Conservation (phyloP, 1,140 invertebrate genomes). For the Pachypsylla venusta region DNA sequence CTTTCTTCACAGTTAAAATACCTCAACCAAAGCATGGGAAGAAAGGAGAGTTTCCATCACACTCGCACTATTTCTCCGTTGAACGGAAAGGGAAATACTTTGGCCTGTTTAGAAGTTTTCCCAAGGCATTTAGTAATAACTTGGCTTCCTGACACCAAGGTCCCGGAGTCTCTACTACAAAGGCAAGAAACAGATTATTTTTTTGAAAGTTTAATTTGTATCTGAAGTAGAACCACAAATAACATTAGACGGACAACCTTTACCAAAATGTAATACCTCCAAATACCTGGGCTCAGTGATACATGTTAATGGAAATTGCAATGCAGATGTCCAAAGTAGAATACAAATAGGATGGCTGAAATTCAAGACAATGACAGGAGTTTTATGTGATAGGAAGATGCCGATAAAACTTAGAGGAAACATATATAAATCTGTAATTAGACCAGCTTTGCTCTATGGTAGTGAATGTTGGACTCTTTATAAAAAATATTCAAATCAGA, state of each 20-base stretch:
- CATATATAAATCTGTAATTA: slow-evolving; percentile 8
- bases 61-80: too few species aligned
- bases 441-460: slow-evolving; percentile 2
- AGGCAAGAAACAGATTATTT: too few species aligned
- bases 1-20: too few species aligned
- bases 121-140: too few species aligned
- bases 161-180: too few species aligned
- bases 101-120: too few species aligned
- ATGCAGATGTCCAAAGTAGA: background rate
- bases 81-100: too few species aligned
- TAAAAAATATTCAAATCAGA: background rate
- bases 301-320: background rate
- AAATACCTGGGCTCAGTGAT: background rate
- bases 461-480: slow-evolving; percentile 9
- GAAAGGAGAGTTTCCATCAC: too few species aligned
- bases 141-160: too few species aligned
- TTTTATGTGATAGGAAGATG: slow-evolving; percentile 8
- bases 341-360: slow-evolving; percentile 2
- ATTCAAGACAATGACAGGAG: background rate
- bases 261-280: background rate
- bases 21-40: too few species aligned
- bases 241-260: background rate
- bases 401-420: slow-evolving; percentile 8
- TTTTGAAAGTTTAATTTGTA: too few species aligned
- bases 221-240: too few species aligned